A percentile compares a stretch with the other conserved stretches of the same genome.
Evolutionary conservation across 1,140 invertebrate genomes (phyloP).

Genomic region (Pseudomyrmex gracilis): DNA sequence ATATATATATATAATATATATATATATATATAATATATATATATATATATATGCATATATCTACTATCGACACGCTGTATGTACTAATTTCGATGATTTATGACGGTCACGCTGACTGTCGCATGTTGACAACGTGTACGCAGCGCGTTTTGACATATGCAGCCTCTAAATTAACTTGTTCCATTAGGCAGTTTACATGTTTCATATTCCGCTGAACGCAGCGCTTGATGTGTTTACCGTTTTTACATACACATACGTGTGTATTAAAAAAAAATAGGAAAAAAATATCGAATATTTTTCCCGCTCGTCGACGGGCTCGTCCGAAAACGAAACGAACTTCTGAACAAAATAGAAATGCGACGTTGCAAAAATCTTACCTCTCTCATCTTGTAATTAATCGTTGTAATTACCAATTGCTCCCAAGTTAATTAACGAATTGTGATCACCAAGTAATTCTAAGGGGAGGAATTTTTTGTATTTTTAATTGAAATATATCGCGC

Average conservation of each 20-base stretch:
- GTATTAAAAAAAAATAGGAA: neutral
- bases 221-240: neutral
- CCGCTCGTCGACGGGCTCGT: too few species aligned
- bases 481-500: slow-evolving; percentile 32
- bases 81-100: slow-evolving; percentile 19
- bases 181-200: neutral
- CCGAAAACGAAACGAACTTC: too few species aligned
- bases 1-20: slow-evolving; percentile 25
- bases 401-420: neutral
- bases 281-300: neutral
- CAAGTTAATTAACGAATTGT: slow-evolving; percentile 2
- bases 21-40: neutral
- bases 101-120: slow-evolving; percentile 20
- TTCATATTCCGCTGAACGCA: neutral
- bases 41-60: neutral
- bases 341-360: too few species aligned
- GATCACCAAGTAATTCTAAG: neutral
- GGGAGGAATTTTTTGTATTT: neutral
- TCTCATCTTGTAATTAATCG: too few species aligned
- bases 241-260: too few species aligned
- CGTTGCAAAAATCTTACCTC: too few species aligned
- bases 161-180: slow-evolving; percentile 50
- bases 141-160: slow-evolving; percentile 3
- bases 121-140: slow-evolving; percentile 1
- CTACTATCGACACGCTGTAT: too few species aligned